Conservation (phyloP, 2,113 vertebrate species). For the Formicarius rufipectus region DNA sequence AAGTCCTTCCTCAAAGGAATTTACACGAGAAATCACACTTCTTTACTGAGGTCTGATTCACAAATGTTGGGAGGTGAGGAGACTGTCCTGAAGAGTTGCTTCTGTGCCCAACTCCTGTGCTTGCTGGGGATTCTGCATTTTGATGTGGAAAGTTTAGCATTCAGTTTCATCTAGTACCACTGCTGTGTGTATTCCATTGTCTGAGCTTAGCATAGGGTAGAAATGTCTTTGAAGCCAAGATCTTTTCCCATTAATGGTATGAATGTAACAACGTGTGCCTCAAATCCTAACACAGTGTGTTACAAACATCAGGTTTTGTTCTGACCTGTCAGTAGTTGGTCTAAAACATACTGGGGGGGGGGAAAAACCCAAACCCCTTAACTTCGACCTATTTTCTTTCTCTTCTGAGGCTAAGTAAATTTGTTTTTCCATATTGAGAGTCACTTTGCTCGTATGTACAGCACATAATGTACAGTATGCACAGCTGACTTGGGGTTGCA, state of each 20-base stretch:
- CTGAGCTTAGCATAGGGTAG: background rate
- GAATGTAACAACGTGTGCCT: accelerated
- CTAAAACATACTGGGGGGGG: background rate
- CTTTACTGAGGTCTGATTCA: background rate
- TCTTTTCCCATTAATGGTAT: accelerated
- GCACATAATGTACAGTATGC: background rate
- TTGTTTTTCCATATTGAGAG: background rate
- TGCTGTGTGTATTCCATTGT: background rate
- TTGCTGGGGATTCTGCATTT: background rate
- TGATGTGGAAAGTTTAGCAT: background rate
- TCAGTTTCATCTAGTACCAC: background rate
- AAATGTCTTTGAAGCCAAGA: background rate
- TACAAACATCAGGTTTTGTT: background rate
- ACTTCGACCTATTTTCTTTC: accelerated
- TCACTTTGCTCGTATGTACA: background rate
- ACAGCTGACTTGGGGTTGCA: background rate
- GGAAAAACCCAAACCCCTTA: background rate
- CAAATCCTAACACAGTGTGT: background rate
- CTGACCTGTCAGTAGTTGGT: background rate
- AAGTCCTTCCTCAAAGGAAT: background rate
- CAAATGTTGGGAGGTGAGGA: background rate
- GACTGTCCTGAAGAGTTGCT: background rate
- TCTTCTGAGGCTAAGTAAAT: background rate
- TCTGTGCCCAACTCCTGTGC: background rate
- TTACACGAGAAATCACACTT: background rate